These are phyloP conservation scores for Drosophila macrospina DNA, from an alignment of 2,888 invertebrate species.

Conservation along the genomic window DNA sequence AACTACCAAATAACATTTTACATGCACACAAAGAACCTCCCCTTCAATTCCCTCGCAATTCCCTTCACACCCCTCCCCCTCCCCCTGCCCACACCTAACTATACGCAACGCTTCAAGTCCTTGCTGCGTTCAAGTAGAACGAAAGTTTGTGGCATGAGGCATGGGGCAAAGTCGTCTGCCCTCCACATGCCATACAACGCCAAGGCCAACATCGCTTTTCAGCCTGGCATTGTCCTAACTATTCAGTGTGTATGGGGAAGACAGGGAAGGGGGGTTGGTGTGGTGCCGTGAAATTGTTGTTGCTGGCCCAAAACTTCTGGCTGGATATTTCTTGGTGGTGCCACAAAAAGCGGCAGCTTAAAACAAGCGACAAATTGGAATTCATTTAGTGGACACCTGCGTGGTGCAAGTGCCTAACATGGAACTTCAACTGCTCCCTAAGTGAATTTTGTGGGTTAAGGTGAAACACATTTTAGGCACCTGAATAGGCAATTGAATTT, in stretches of 20 bases:
- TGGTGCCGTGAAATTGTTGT: slow-evolving; percentile 5
- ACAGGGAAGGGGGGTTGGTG: background rate
- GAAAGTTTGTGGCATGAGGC: slow-evolving; percentile 8
- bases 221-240: slow-evolving; percentile 43
- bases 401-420: slow-evolving; percentile 8
- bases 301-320: background rate
- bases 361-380: slow-evolving; percentile 52
- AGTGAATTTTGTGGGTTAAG: background rate
- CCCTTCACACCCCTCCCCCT: background rate
- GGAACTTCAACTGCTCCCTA: slow-evolving; percentile 10
- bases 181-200: slow-evolving; percentile 29
- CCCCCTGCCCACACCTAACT: too few species aligned
- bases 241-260: background rate
- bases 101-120: slow-evolving; percentile 53
- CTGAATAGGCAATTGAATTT: slow-evolving; percentile 8
- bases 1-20: slow-evolving; percentile 59
- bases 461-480: slow-evolving; percentile 3
- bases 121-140: slow-evolving; percentile 39
- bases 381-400: slow-evolving; percentile 41
- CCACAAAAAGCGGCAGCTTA: slow-evolving; percentile 18
- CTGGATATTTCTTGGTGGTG: slow-evolving; percentile 23
- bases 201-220: slow-evolving; percentile 49
- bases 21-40: slow-evolving; percentile 34
- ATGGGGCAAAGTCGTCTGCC: slow-evolving; percentile 18
- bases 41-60: background rate